Evolutionary conservation across 2,797 vertebrate genomes (phyloP).

Genomic region (Manis javanica): DNA sequence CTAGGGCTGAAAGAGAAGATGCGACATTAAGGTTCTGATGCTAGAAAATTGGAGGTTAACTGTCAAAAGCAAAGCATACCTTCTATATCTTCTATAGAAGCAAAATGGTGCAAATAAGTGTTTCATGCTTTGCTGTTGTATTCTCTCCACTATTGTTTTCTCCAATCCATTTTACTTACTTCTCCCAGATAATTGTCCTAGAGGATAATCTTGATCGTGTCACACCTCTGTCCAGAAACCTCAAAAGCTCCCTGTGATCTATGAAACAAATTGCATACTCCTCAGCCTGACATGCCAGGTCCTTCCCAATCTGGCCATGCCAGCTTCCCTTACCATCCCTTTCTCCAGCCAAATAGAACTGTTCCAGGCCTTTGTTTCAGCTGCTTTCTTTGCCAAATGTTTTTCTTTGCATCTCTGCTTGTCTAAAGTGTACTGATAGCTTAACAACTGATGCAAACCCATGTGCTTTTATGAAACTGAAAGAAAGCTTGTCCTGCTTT

Average conservation of each 20-base stretch:
- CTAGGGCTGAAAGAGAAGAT: background rate
- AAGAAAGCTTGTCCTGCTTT: background rate
- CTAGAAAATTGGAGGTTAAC: background rate
- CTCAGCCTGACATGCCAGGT: background rate
- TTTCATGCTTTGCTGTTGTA: background rate
- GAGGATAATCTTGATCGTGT: background rate
- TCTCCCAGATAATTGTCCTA: background rate
- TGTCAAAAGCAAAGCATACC: background rate
- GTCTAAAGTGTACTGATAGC: background rate
- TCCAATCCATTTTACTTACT: background rate
- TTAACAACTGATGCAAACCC: background rate
- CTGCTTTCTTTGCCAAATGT: background rate
- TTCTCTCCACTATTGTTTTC: background rate
- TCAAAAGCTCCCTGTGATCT: background rate
- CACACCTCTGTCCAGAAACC: background rate
- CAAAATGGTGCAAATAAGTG: background rate
- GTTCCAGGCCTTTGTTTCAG: background rate
- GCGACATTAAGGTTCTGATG: background rate
- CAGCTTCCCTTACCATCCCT: background rate
- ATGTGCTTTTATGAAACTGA: background rate
- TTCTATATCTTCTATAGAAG: background rate
- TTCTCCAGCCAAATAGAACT: background rate
- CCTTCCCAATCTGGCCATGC: background rate
- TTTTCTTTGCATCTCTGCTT: background rate
- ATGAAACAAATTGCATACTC: background rate